Conservation (phyloP, 2,888 invertebrate genomes). For the Sisyra nigra region DNA sequence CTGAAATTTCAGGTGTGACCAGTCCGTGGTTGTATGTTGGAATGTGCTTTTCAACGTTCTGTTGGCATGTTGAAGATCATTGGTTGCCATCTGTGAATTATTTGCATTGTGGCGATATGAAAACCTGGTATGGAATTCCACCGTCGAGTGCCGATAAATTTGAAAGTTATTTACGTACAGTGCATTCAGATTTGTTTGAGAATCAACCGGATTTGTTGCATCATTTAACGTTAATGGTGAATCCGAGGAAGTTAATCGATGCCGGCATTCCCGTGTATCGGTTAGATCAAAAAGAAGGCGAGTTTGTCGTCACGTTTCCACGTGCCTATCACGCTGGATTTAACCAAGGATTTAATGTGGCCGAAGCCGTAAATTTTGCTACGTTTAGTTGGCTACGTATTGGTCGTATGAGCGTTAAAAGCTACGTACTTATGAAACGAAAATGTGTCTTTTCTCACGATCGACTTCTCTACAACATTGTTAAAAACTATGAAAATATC, state of each 20-base stretch:
- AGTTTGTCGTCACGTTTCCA: conserved; percentile 67
- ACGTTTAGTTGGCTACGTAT: conserved; percentile 62
- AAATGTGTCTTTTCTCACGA: conserved; percentile 70
- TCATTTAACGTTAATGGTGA: conserved; percentile 64
- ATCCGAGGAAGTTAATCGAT: conserved; percentile 51
- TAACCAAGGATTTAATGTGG: conserved; percentile 69
- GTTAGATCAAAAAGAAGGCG: conserved; percentile 60
- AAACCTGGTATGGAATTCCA: conserved; percentile 62
- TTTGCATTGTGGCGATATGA: conserved; percentile 67
- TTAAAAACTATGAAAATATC: conserved; percentile 44
- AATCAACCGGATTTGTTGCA: conserved; percentile 60
- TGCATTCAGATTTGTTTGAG: conserved; percentile 58
- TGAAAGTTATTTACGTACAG: conserved; percentile 51
- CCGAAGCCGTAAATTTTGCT: conserved; percentile 74
- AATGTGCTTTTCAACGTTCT: conserved; percentile 71
- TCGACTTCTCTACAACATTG: conserved; percentile 63
- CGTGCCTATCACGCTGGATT: conserved; percentile 69
- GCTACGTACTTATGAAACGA: conserved; percentile 50
- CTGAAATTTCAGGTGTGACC: conserved; percentile 57
- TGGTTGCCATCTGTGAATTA: conserved; percentile 75
- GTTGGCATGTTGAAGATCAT: conserved; percentile 74
- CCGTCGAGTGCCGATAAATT: conserved; percentile 50
- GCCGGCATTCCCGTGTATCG: conserved; percentile 42
- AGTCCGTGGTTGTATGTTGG: conserved; percentile 77
- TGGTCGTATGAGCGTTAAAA: conserved; percentile 50